Percentiles rank a stretch among this genome's conserved stretches.
phyloP scores from a whole-genome alignment of 2,113 vertebrate genomes.

The Mus pahari region DNA sequence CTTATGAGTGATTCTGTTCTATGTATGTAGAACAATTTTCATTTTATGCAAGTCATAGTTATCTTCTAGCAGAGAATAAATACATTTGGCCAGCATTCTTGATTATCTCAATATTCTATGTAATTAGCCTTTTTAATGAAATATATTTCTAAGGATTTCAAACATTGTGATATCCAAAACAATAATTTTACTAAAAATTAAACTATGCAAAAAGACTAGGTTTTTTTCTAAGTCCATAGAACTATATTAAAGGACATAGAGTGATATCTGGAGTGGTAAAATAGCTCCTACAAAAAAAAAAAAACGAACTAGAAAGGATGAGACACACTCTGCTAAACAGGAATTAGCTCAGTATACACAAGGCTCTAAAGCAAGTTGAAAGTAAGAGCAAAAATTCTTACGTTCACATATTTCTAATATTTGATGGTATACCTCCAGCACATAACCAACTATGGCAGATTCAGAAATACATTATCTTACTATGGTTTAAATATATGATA shows the following conservation, averaged over 20 bases:
- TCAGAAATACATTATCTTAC: not conserved
- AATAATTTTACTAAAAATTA: not conserved
- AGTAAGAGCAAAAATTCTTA: not conserved
- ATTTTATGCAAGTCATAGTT: not conserved
- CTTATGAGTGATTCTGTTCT: not conserved
- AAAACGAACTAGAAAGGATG: no score
- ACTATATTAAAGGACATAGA: not conserved
- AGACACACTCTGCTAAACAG: not conserved
- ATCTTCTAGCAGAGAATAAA: not conserved
- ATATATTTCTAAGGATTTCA: not conserved
- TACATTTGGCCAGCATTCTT: not conserved
- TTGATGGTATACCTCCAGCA: not conserved
- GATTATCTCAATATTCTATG: not conserved
- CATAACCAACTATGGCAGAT: not conserved
- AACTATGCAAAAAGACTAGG: not conserved
- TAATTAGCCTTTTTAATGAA: not conserved
- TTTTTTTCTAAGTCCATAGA: not conserved
- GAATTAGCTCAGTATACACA: not conserved
- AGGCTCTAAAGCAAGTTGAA: not conserved
- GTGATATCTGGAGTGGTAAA: fast-evolving
- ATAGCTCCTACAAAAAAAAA: not conserved
- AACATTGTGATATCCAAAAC: not conserved
- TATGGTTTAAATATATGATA: not conserved
- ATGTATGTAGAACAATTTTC: not conserved
- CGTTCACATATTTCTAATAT: not conserved